phyloP scores from a whole-genome alignment of 2,113 vertebrate genomes.

The Hippocampus zosterae region DNA sequence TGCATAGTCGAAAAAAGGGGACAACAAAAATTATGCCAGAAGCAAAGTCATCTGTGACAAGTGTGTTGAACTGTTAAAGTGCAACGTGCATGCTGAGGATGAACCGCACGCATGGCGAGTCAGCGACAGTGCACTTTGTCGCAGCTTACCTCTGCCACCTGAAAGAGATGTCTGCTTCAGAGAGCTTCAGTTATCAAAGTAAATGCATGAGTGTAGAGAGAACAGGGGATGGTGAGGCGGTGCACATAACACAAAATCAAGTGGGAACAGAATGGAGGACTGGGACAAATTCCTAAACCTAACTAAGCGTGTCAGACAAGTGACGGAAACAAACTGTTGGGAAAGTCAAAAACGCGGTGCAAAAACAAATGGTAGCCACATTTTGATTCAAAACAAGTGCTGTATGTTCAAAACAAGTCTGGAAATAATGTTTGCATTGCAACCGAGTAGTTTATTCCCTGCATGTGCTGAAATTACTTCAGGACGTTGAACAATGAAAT shows the following conservation, averaged over 20 bases:
- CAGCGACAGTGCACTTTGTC: not conserved
- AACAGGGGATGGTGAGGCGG: constrained; percentile 21
- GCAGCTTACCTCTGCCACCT: constrained; percentile 60
- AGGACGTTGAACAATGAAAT: constrained; percentile 49
- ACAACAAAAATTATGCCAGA: not conserved
- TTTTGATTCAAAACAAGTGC: not conserved
- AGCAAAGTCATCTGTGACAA: not conserved
- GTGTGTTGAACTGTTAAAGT: not conserved
- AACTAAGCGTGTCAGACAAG: constrained; percentile 8
- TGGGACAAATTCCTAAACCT: not conserved
- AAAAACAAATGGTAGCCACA: not conserved
- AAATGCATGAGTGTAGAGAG: constrained; percentile 48
- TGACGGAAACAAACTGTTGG: not conserved
- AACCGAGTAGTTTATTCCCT: constrained; percentile 61
- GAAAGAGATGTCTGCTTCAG: constrained; percentile 55
- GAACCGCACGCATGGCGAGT: constrained; percentile 11
- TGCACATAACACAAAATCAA: constrained; percentile 14
- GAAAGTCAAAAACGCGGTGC: not conserved
- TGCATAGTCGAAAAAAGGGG: constrained; percentile 10
- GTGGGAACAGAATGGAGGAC: constrained; percentile 26
- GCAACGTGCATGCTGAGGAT: constrained; percentile 37
- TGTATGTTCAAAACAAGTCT: not conserved
- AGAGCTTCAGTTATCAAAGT: constrained; percentile 56
- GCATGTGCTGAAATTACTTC: constrained; percentile 47
- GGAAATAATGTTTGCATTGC: constrained; percentile 27